Base-by-base conservation (phyloP, 2,797 vertebrate species). In the Morus bassanus region DNA sequence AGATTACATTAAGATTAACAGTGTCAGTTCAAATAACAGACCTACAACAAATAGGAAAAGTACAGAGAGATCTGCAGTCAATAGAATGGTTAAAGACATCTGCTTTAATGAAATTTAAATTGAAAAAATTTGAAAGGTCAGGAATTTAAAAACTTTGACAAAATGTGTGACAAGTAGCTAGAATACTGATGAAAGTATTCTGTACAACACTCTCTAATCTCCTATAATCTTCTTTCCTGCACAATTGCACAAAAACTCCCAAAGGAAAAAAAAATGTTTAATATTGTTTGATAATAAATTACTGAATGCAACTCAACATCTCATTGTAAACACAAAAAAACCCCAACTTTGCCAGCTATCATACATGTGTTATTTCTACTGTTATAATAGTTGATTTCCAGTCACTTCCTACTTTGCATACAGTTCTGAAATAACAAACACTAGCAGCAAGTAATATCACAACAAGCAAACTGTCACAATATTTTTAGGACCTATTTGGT, bases 401-500 rank as follows among this genome's bases (percentile, higher is more conserved):
- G 46, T 89, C 45, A 79, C 16, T 88, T 31, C 10, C 7, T 84
- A 37, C 41, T 85, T 85, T 88, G 61, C 69, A 87, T 35, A 68
- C 45, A 75, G 57, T 83, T 78, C 46, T n/a, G 43, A 89, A 61
- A 83, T 53, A 91, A 53, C 13, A 91, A 93, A 87, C 43, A 54
- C 22, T 65, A 87, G n/a, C 25, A 90, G 30, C 41, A 95, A 81
- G 60, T 54, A 85, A 39, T 72, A 74, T 23, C 76, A 69, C 4
- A 17, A 43, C 27, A 95, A 88, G 54, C 7, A 72, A 89, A 92
- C 46, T 77, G 43, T 83, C 82, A 85, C 48, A 89, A 70, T 72
- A 92, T 67, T 94, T 94, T 87, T 48, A 91, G 48, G 65, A 61
- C 22, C 45, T 80, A 91, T 48, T 92, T 93, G 74, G 43, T 88